Percentiles rank a stretch among this genome's conserved stretches.
Evolutionary conservation across 2,113 vertebrate genomes (phyloP).

Genomic region (Rhinoderma darwinii): DNA sequence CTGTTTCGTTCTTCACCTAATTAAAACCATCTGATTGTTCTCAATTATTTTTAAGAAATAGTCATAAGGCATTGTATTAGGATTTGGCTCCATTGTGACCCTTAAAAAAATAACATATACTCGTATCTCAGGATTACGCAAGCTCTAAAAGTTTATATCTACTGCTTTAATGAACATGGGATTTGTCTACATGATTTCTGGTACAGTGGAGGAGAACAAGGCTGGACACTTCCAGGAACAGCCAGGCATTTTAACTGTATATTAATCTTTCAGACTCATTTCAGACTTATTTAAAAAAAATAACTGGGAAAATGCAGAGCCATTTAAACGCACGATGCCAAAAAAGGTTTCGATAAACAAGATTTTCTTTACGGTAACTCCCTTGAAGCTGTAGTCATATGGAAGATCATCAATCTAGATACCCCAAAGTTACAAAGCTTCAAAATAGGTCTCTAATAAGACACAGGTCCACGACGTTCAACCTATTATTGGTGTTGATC

Average conservation of each 20-base stretch:
- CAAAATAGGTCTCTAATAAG: no score
- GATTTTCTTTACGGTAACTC: no score
- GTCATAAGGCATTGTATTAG: neutral
- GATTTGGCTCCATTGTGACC: neutral
- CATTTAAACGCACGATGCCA: neutral
- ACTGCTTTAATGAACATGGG: constrained; percentile 9
- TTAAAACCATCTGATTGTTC: neutral
- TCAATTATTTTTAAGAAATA: neutral
- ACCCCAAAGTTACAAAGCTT: no score
- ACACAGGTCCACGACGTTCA: no score
- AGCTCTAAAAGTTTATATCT: neutral
- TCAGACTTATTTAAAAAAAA: neutral
- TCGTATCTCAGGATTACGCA: neutral
- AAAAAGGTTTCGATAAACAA: neutral
- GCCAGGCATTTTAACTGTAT: neutral
- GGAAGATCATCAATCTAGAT: no score
- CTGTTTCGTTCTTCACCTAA: constrained; percentile 3
- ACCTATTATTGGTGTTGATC: no score
- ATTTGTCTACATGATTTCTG: constrained; percentile 29
- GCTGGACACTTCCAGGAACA: constrained; percentile 37
- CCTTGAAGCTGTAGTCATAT: no score
- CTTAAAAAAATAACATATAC: neutral
- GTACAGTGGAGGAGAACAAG: neutral
- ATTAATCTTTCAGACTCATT: neutral
- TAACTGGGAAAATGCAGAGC: neutral